Conservation (phyloP, 92 coral and sea anemone species). For the Anthopleura xanthogrammica region DNA sequence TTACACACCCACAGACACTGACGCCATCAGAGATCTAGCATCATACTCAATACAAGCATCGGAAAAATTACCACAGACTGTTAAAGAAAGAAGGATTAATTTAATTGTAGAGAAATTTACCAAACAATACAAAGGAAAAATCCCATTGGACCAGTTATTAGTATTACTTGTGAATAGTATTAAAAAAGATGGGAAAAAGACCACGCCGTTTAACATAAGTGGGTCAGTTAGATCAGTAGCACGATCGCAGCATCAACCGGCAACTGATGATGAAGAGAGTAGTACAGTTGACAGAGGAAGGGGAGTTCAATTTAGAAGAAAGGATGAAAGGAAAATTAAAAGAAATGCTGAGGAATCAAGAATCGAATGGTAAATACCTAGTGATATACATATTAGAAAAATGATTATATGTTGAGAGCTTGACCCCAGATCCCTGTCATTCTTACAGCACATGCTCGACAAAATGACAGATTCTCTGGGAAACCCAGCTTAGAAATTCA, state of each 20-base stretch:
- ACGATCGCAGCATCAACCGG: conserved; percentile 17
- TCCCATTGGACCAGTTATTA: conserved; percentile 80
- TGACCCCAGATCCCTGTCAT: too few relatives aligned
- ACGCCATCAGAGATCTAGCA: conserved; percentile 76
- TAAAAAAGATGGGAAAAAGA: conserved; percentile 42
- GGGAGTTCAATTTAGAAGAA: conserved; percentile 37
- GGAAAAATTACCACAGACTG: conserved; percentile 28
- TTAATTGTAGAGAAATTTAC: conserved; percentile 53
- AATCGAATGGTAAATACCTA: conserved; percentile 59
- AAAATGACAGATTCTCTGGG: too few relatives aligned
- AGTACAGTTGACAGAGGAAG: conserved; percentile 38
- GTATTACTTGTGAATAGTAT: conserved; percentile 79
- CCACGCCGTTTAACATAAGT: conserved; percentile 49
- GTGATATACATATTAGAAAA: not conserved
- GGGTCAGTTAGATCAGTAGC: not conserved
- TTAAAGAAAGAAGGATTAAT: conserved; percentile 32
- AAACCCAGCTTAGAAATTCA: too few relatives aligned
- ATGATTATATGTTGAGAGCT: too few relatives aligned
- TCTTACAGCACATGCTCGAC: too few relatives aligned
- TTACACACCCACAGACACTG: conserved; percentile 50
- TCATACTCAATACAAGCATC: conserved; percentile 53
- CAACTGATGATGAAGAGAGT: conserved; percentile 25
- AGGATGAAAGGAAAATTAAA: conserved; percentile 20
- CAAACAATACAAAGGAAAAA: conserved; percentile 80
- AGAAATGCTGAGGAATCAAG: not conserved